Base-by-base conservation (phyloP, 2,888 invertebrate species). In the Amphimallon solstitiale region DNA sequence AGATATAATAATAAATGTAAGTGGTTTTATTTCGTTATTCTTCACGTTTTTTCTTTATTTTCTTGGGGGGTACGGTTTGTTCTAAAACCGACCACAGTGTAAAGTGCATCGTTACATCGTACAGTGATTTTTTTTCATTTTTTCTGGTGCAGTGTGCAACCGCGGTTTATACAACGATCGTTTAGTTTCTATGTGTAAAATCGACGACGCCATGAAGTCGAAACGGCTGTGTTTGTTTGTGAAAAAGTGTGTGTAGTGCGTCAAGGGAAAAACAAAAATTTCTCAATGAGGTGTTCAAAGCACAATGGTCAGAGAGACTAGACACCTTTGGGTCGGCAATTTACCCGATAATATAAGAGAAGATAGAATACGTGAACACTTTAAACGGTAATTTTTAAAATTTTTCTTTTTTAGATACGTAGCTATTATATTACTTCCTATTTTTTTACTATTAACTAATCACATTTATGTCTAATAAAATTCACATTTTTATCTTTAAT, bases 231-330 rank as follows among this genome's bases (percentile, higher is more conserved):
- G 79, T 76, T 78, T 73, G 75, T 75, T 74, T 75, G 78, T 78
- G 78, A 78, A 78, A 79, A 78, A 79, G 79, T 79, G 71, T 71
- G 73, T 72, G 68, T 72, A 65, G 71, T 71, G 72, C 73, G 74
- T 73, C 69, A 71, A 72, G 71, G 85, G 67, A 69, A 86, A 87
- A 87, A 86, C 86, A 81, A 87, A 86, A 86, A 88, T 89, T 88
- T 90, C 91, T 90, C 80, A 90, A 93, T 93, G 93, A 92, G 92
- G 93, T 92, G 91, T 91, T 90, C 88, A 91, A 92, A 91, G 92
- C 93, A 95, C 93, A 92, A 98, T 98, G 98, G 97, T 98, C 92
- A 97, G 97, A 93, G 97, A 97, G 95, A 97, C 97, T 91, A 95
- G 97, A 91, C 97, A 98, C 90, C 93, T 98, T 90, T 97, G 97